Percentiles rank a stretch among this genome's conserved stretches.
Evolutionary conservation across 1,140 invertebrate species (phyloP).

Genomic region (Sycophila sp.): DNA sequence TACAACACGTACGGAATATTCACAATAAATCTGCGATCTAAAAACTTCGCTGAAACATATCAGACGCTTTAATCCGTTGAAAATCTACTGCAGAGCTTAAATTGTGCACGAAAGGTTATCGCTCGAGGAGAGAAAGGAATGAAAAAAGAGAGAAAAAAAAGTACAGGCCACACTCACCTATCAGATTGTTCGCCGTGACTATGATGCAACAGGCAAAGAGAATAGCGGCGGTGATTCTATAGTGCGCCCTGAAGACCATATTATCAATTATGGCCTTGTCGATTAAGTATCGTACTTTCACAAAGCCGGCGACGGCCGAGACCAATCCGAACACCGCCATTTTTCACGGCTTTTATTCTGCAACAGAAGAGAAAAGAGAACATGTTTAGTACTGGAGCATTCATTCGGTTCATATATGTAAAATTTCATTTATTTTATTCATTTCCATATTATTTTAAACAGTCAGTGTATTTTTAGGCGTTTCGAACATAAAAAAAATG

Average conservation of each 20-base stretch:
- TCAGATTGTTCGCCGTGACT: constrained; percentile 87
- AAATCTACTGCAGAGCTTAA: too few relatives aligned
- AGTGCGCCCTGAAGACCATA: constrained; percentile 89
- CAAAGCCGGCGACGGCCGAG: constrained; percentile 84
- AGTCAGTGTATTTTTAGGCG: too few relatives aligned
- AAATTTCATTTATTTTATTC: neutral
- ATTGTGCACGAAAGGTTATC: too few relatives aligned
- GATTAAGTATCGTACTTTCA: constrained; percentile 85
- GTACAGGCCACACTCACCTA: constrained; percentile 71
- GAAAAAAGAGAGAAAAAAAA: constrained; percentile 43
- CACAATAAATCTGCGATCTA: too few relatives aligned
- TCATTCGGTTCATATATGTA: too few relatives aligned
- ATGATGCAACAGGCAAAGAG: constrained; percentile 88
- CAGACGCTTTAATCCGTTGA: too few relatives aligned
- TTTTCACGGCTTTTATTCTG: constrained; percentile 50
- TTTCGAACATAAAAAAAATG: too few relatives aligned
- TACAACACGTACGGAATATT: too few relatives aligned
- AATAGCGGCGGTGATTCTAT: constrained; percentile 87
- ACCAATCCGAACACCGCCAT: constrained; percentile 86
- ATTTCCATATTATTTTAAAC: neutral
- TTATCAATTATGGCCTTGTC: constrained; percentile 91
- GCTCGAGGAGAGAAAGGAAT: too few relatives aligned
- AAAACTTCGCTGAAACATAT: too few relatives aligned
- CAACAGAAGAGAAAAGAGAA: constrained; percentile 50
- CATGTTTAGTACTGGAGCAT: too few relatives aligned